These are phyloP conservation scores for Pectinophora gossypiella DNA, from an alignment of 1,140 invertebrate genomes.

Conservation along the genomic window DNA sequence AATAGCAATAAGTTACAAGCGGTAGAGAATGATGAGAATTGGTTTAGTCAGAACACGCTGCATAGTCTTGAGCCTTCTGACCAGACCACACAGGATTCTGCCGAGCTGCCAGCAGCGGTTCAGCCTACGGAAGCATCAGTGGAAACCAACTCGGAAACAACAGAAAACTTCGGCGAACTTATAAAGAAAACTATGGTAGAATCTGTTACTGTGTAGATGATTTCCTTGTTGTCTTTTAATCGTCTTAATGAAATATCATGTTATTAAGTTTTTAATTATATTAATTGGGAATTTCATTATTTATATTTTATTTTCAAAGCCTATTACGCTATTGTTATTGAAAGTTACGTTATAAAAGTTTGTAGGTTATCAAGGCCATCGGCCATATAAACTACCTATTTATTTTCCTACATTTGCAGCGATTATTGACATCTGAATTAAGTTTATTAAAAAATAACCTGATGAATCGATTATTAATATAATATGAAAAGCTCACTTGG, in stretches of 20 bases:
- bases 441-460: too few species aligned
- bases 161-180: conserved; percentile 92
- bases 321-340: too few species aligned
- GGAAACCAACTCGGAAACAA: conserved; percentile 40
- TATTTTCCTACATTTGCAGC: too few species aligned
- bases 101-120: conserved; percentile 76
- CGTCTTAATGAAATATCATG: conserved; percentile 53
- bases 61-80: conserved; percentile 55
- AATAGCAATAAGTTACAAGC: conserved; percentile 80
- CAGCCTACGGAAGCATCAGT: conserved; percentile 41
- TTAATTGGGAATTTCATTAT: conserved; percentile 40
- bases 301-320: too few species aligned
- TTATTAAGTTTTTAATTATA: conserved; percentile 68
- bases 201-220: conserved; percentile 86
- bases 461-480: too few species aligned
- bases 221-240: conserved; percentile 63
- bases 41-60: conserved; percentile 66
- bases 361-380: too few species aligned
- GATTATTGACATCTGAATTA: too few species aligned
- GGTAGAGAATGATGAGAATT: conserved; percentile 64
- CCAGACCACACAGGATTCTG: conserved; percentile 80
- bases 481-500: too few species aligned
- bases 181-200: conserved; percentile 95
- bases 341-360: too few species aligned
- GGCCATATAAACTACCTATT: too few species aligned